Conservation (phyloP, 1,140 invertebrate genomes). For the Orussus abietinus region DNA sequence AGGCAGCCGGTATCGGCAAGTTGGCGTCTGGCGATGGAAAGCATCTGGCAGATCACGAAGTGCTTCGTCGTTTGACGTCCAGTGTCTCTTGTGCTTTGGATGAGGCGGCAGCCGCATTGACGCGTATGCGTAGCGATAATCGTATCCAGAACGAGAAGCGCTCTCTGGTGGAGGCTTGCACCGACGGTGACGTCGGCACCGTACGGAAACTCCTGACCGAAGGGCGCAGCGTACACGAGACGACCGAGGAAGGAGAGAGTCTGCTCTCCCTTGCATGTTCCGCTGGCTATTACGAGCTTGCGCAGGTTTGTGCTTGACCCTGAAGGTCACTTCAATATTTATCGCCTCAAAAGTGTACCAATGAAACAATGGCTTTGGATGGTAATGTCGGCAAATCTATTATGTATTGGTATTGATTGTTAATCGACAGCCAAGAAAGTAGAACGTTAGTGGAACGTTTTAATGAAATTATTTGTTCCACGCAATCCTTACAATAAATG, state of each 20-base stretch:
- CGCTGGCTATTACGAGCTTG: constrained; percentile 90
- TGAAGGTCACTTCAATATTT: no score
- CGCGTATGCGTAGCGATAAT: constrained; percentile 87
- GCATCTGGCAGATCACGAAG: constrained; percentile 75
- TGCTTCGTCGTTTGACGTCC: constrained; percentile 77
- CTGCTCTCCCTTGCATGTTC: constrained; percentile 88
- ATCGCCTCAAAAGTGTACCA: no score
- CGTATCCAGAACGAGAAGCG: constrained; percentile 56
- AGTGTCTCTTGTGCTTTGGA: constrained; percentile 90
- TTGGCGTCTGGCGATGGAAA: constrained; percentile 75
- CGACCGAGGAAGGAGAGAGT: constrained; percentile 89
- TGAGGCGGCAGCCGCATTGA: constrained; percentile 91
- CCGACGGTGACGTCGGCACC: constrained; percentile 87
- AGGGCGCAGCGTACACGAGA: constrained; percentile 86
- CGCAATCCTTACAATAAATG: no score
- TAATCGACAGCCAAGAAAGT: no score
- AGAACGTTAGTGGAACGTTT: no score
- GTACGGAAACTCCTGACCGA: constrained; percentile 87
- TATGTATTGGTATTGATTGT: no score
- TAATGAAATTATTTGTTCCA: no score
- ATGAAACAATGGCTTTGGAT: no score
- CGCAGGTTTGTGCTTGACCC: constrained; percentile 76
- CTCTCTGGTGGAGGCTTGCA: constrained; percentile 83
- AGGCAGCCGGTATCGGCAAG: constrained; percentile 76
- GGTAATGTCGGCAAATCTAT: no score